A percentile compares a stretch with the other conserved stretches of the same genome.
phyloP scores from a whole-genome alignment of 2,888 invertebrate species.

The Anarsia innoxiella region DNA sequence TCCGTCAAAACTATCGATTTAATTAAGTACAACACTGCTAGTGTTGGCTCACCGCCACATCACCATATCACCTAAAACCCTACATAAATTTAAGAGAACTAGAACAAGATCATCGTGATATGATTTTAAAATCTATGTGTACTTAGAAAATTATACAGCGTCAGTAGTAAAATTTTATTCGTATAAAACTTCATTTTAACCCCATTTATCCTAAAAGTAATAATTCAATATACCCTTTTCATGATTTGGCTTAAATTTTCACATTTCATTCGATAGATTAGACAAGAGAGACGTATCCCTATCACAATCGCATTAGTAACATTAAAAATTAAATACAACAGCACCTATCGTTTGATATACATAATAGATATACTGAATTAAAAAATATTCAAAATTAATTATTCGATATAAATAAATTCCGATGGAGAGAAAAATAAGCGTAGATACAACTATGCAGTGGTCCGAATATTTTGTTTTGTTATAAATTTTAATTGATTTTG shows the following conservation, averaged over 20 bases:
- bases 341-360: conserved; percentile 68
- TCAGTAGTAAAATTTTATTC: conserved; percentile 64
- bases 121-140: conserved; percentile 62
- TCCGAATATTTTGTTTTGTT: conserved; percentile 44
- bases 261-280: conserved; percentile 56
- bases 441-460: conserved; percentile 57
- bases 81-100: conserved; percentile 47
- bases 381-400: conserved; percentile 53
- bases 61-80: conserved; percentile 16
- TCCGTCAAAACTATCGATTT: too few species aligned
- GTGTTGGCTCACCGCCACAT: too few species aligned
- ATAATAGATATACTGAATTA: conserved; percentile 48
- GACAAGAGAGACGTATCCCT: conserved; percentile 60
- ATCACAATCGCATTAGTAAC: conserved; percentile 62
- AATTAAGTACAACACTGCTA: too few species aligned
- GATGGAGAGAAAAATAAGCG: conserved; percentile 51
- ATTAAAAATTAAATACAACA: conserved; percentile 68
- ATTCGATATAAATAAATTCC: conserved; percentile 47
- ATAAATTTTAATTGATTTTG: conserved; percentile 30
- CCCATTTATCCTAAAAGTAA: conserved; percentile 65
- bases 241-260: conserved; percentile 67
- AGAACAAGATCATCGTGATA: conserved; percentile 57
- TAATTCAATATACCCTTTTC: conserved; percentile 69
- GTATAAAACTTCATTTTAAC: conserved; percentile 65
- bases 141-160: conserved; percentile 64